Conservation (phyloP, 2,113 vertebrate species). For the Pandion haliaetus region DNA sequence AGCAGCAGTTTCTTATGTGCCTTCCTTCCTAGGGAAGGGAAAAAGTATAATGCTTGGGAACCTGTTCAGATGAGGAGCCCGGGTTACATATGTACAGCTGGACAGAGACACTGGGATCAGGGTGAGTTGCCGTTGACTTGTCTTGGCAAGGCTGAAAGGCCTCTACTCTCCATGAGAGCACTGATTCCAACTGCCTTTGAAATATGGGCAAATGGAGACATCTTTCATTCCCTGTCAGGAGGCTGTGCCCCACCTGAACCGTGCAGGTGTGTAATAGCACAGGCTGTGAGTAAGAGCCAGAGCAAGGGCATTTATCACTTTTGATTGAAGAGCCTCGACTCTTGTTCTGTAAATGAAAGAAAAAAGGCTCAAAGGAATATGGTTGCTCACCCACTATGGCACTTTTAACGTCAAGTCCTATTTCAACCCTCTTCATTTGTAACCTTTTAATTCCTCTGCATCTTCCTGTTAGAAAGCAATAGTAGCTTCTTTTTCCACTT, state of each 20-base stretch:
- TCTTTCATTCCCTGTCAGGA: background rate
- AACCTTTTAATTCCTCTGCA: background rate
- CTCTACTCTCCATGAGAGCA: background rate
- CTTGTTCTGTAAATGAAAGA: background rate
- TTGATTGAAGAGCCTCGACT: background rate
- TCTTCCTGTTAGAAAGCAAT: background rate
- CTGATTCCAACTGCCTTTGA: background rate
- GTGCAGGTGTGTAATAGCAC: background rate
- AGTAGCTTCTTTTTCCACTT: background rate
- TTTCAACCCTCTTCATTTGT: background rate
- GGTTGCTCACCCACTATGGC: background rate
- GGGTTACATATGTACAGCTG: fast-evolving
- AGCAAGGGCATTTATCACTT: background rate
- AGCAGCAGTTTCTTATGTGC: background rate
- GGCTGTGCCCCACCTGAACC: background rate
- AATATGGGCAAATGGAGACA: background rate
- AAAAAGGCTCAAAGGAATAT: background rate
- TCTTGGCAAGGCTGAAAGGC: background rate
- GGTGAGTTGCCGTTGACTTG: background rate
- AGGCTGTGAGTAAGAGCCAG: background rate
- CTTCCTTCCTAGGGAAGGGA: background rate
- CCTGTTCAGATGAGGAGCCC: background rate
- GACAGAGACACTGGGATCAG: background rate
- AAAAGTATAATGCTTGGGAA: background rate
- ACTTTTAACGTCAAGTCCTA: background rate